A percentile compares a stretch with the other conserved stretches of the same genome.
phyloP scores from a whole-genome alignment of 2,888 invertebrate genomes.

The Labia minor region DNA sequence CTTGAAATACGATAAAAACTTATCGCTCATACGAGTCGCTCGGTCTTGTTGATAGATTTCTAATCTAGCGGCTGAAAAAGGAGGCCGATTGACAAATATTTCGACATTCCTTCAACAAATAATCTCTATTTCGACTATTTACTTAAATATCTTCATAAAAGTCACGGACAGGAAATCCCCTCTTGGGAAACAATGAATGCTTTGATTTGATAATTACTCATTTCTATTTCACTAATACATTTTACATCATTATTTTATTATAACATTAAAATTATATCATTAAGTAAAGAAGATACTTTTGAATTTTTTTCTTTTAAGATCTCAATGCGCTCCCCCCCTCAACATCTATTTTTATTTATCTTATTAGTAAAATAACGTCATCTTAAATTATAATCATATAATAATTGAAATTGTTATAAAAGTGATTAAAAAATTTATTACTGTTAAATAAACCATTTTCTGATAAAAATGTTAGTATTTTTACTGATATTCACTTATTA shows the following conservation, averaged over 20 bases:
- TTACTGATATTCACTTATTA: too few relatives aligned
- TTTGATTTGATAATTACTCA: background rate
- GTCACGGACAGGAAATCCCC: conserved; percentile 8
- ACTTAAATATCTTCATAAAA: background rate
- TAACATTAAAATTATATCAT: too few relatives aligned
- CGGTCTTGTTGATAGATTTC: background rate
- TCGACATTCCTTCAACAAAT: background rate
- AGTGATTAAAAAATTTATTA: too few relatives aligned
- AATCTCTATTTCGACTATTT: background rate
- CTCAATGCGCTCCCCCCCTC: too few relatives aligned
- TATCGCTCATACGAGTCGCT: background rate
- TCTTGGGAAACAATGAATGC: background rate
- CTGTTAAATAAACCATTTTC: too few relatives aligned
- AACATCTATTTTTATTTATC: too few relatives aligned
- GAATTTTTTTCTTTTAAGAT: too few relatives aligned
- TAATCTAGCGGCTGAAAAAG: background rate
- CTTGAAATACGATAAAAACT: background rate
- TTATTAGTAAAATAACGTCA: too few relatives aligned
- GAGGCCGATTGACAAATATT: conserved; percentile 5
- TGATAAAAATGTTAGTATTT: too few relatives aligned
- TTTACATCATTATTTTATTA: background rate
- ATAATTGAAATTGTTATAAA: too few relatives aligned
- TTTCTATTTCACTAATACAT: background rate
- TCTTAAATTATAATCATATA: too few relatives aligned
- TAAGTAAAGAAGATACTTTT: too few relatives aligned